Base-by-base conservation (phyloP, 2,797 vertebrate genomes). In the Sebastes nivosus region DNA sequence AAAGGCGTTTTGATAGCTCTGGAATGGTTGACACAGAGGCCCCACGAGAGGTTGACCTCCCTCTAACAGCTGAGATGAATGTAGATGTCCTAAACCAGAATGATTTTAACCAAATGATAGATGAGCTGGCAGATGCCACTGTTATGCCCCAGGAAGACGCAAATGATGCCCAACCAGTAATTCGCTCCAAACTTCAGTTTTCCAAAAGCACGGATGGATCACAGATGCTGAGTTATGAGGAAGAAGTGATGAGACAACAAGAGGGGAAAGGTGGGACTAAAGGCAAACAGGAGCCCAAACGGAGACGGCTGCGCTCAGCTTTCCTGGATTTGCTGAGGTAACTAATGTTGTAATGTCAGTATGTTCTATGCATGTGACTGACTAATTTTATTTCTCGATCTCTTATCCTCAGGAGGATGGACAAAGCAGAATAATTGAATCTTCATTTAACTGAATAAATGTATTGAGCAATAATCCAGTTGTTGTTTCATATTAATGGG, bases 321-420 rank as follows among this genome's bases (percentile, higher is more conserved):
- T 91, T 96, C 42, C 46, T 94, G 11, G 76, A 79, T 78, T 71
- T 92, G 32, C 25, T 94, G 67, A 91, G 93, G 94, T 95, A 38
- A 11, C 11, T 18, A 8, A 13, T 25, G 9, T 42, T 57, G 1
- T 1, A 18, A 18, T 30, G 7, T 20, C 10, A 24, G 2, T 61
- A 9, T 38, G 1, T 52, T 38, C 0, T 6, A 13, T 77, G 27
- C 13, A 58, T 72, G 16, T 81, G 30, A 55, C 7, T 22, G 2
- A 63, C 24, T 78, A 34, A 32, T 8, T 65, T 25, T 8, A 13
- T 20, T 11, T 8, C 0, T 80, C 2, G 0, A 36, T 46, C 2
- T 57, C 14, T 67, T 18, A 2, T 66, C 50, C 20, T 27, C 79
- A 95, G 94, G 89, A 75, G 24, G 46, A 76, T 93, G 73, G 63